These are phyloP conservation scores for Pogonognathellus flavescens DNA, from an alignment of 1,140 invertebrate genomes.

Conservation along the genomic window DNA sequence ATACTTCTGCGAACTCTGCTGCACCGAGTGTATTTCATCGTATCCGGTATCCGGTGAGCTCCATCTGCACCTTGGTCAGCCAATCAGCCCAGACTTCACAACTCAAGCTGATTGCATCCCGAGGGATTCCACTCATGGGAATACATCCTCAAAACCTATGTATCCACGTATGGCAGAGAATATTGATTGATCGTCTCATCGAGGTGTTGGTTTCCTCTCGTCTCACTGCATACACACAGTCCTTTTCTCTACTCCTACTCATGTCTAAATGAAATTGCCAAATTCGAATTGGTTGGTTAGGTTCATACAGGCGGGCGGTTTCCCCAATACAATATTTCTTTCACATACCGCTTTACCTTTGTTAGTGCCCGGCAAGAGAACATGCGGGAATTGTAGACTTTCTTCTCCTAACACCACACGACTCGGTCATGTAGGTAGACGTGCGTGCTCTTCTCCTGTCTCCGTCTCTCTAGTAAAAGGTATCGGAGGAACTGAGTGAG, in stretches of 20 bases:
- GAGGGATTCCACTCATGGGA: slow-evolving; percentile 60
- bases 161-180: slow-evolving; percentile 54
- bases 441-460: slow-evolving; percentile 7
- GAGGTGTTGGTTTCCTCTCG: slow-evolving; percentile 58
- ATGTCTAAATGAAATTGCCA: slow-evolving; percentile 61
- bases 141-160: slow-evolving; percentile 53
- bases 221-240: slow-evolving; percentile 22
- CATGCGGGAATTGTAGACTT: slow-evolving; percentile 29
- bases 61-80: slow-evolving; percentile 65
- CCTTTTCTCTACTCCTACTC: slow-evolving; percentile 31
- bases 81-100: slow-evolving; percentile 57
- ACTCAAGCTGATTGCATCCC: slow-evolving; percentile 61
- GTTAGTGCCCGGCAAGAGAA: slow-evolving; percentile 30
- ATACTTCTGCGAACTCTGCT: not conserved
- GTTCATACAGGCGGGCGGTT: slow-evolving; percentile 48
- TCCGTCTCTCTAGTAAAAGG: not conserved
- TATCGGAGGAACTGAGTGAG: not conserved
- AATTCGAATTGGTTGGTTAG: slow-evolving; percentile 62
- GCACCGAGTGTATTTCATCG: slow-evolving; percentile 27
- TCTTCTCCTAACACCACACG: slow-evolving; percentile 5
- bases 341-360: slow-evolving; percentile 37
- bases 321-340: slow-evolving; percentile 49
- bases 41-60: slow-evolving; percentile 60
- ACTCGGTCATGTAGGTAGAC: slow-evolving; percentile 27
- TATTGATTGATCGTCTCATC: slow-evolving; percentile 63